Base-by-base conservation (phyloP, 2,113 vertebrate species). In the Sminthopsis crassicaudata region DNA sequence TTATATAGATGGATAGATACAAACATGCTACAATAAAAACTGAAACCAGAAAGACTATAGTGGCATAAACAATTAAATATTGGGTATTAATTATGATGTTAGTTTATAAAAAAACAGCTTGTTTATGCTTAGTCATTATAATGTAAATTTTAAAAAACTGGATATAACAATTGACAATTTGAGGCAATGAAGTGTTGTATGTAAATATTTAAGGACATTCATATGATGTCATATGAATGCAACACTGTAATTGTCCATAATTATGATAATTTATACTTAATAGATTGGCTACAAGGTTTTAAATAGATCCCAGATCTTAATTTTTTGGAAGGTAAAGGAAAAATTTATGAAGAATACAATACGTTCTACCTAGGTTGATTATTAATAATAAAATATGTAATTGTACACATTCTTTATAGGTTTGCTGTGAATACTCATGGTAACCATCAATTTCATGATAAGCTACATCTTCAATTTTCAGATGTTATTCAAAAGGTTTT, bases 121-220 rank as follows among this genome's bases (percentile, higher is more conserved):
- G 12, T 84, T 24, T 95, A 91, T 52, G 16, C 6, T 57, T 95
- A 30, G 26, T 53, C 25, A 94, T 94, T 95, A 96, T 89, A 26
- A 97, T 96, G 94, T 53, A 97, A 97, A 97, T 96, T 91, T 42
- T 95, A 90, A n/a, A 36, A 95, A 19, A 53, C 91, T 95, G 94
- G 26, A 92, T 94, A 8, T 90, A 91, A 57, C 57, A 55, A 94
- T 1, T 24, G 53, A 46, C n/a, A 92, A 94, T 93, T 88, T 95
- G 46, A 94, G 93, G 90, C 67, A 92, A 36, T 94, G 36, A 22
- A 95, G 90, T 46, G n/a, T 7, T 90, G 36, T 53, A 42, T 7
- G 26, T 42, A 96, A 93, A n/a, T 51, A 16, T 57, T 96, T 96
- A 1, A 11, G 53, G n/a, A 94, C 93, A 51, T 54, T 67, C 12